Base-by-base conservation (phyloP, 2,888 invertebrate species). In the Drosophila niveifrons region DNA sequence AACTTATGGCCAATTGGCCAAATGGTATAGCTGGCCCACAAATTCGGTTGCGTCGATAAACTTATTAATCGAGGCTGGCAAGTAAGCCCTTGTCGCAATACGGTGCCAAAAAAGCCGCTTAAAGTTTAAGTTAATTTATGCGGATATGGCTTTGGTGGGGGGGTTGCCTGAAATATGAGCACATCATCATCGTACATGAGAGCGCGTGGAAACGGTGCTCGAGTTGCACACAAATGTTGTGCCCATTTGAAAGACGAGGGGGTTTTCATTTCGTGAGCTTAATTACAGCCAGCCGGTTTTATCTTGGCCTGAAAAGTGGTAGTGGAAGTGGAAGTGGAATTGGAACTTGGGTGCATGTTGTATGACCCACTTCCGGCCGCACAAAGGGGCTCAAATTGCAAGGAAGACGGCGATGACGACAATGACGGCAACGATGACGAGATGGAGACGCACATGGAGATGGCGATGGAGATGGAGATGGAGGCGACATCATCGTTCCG, bases 341-440 rank as follows among this genome's bases (percentile, higher is more conserved):
- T 67, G 59, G 55, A 71, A 67, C 86, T 61, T 59, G 43, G 39
- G 51, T 73, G 74, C 78, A 76, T 78, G 78, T 89, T 78, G 78
- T 89, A 74, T 86, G 90, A 86, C 85, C 85, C 89, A 86, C 90
- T 75, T 86, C 89, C 85, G 85, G 85, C 52, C 51, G 62, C 70
- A 89, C 89, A 84, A 89, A 72, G 71, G 66, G 69, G 23, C 58
- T 69, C 77, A 56, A 82, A 85, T 78, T 69, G 83, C 77, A 71
- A 77, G 78, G 51, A 79, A 71, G 66, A 64, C 44, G 69, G 43
- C 52, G 68, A 59, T 18, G 61, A 39, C 39, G 65, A 58, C 15
- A 39, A 39, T 39, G 66, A 28, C 44, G 66, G 52, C 18, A 41
- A 15, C 43, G 48, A 36, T 36, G 34, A n/a, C 11, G 34, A 36